Percentiles rank a stretch among this genome's conserved stretches.
phyloP scores from a whole-genome alignment of 2,888 invertebrate genomes.

The Dynastes hyllus region DNA sequence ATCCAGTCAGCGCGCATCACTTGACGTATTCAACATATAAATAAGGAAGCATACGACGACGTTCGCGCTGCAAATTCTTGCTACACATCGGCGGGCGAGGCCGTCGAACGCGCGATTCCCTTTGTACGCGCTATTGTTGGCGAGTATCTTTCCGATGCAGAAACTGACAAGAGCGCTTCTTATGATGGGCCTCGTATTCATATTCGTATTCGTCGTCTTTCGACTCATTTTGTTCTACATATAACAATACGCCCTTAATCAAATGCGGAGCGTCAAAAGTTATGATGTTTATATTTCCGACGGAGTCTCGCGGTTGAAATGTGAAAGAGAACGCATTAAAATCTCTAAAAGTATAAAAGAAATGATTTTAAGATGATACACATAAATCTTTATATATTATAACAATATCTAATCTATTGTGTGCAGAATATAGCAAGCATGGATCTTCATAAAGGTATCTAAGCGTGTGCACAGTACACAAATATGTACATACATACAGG shows the following conservation, averaged over 20 bases:
- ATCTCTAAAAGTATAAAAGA: neutral
- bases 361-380: neutral
- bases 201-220: slow-evolving; percentile 49
- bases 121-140: slow-evolving; percentile 63
- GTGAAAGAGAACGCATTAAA: slow-evolving; percentile 19
- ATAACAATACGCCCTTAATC: slow-evolving; percentile 68
- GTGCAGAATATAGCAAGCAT: too few relatives aligned
- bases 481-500: too few relatives aligned
- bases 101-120: slow-evolving; percentile 61
- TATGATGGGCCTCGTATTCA: slow-evolving; percentile 61
- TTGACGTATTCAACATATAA: slow-evolving; percentile 42
- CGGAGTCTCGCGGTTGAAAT: slow-evolving; percentile 28
- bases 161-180: slow-evolving; percentile 70
- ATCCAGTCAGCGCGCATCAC: slow-evolving; percentile 38
- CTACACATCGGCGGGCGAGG: slow-evolving; percentile 58
- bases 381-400: neutral
- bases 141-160: slow-evolving; percentile 69
- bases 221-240: slow-evolving; percentile 44
- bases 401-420: too few relatives aligned
- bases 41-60: slow-evolving; percentile 36
- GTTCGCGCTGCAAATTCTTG: slow-evolving; percentile 53
- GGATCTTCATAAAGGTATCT: too few relatives aligned
- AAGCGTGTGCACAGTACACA: too few relatives aligned
- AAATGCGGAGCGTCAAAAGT: slow-evolving; percentile 64
- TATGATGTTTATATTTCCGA: slow-evolving; percentile 68